Base-by-base conservation (phyloP, 1,140 invertebrate genomes). In the Ladona fulva region DNA sequence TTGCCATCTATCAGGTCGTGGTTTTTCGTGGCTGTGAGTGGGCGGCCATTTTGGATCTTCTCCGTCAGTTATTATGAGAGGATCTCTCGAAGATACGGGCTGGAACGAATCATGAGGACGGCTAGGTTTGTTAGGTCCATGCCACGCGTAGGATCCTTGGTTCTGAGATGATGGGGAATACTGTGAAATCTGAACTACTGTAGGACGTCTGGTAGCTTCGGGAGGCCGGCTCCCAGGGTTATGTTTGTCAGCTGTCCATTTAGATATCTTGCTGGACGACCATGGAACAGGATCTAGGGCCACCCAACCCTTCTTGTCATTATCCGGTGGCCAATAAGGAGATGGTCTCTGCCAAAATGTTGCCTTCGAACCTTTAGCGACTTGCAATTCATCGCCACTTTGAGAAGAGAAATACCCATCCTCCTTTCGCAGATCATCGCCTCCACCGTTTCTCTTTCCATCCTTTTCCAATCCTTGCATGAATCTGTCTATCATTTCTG, bases 191-290 rank as follows among this genome's bases (percentile, higher is more conserved):
- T 37, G 1, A 8, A 37, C 8, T 1, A 37, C 8, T 8, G 8
- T 8, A 25, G 74, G 74, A 24, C 19, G n/a, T 25, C 74, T 75
- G 14, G 74, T 42, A 19, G 74, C 74, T 25, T 42, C 52, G 5
- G 78, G 80, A 82, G 10, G 84, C 83, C 24, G 83, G 84, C 42
- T 86, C 84, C 85, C 85, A 85, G 0, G 82, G 83, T 52, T 84
- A 24, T 86, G 84, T 66, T 83, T 80, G 77, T 86, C 83, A 0
- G 85, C 82, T 74, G 87, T 87, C 92, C 92, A 94, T 82, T 93
- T 94, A 10, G 91, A 92, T 75, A 94, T 90, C 85, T 93, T 92
- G 79, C 91, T 92, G 19, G 91, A 89, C 0, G 91, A 92, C 92
- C 92, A 94, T 0, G 92, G 91, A 8, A 94, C 88, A 0, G 92